phyloP scores from a whole-genome alignment of 2,888 invertebrate species.

The Watsonalla cultraria region DNA sequence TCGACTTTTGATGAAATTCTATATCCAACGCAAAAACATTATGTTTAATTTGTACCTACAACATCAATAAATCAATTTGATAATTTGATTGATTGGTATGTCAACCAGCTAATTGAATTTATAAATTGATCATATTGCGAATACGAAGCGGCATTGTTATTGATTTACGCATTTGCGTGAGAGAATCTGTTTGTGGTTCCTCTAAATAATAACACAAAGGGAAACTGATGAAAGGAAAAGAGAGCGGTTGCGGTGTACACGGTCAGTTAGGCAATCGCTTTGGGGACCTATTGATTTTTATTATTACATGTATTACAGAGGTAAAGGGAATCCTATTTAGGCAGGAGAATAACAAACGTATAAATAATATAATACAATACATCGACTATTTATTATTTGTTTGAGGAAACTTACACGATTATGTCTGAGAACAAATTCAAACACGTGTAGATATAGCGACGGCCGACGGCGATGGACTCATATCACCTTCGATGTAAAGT shows the following conservation, averaged over 20 bases:
- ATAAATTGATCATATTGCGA: slow-evolving; percentile 3
- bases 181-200: slow-evolving; percentile 25
- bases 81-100: slow-evolving; percentile 2
- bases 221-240: slow-evolving; percentile 30
- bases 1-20: no score
- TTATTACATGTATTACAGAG: slow-evolving; percentile 9
- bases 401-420: no score
- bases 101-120: slow-evolving; percentile 7
- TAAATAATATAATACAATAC: background rate
- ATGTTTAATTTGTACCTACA: no score
- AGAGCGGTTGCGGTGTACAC: slow-evolving; percentile 26
- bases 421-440: no score
- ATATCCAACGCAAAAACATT: no score
- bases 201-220: slow-evolving; percentile 37
- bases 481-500: no score
- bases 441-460: no score
- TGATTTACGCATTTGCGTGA: slow-evolving; percentile 20
- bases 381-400: no score
- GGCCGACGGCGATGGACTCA: no score
- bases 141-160: slow-evolving; percentile 12
- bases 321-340: slow-evolving; percentile 14
- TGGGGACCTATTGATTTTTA: slow-evolving; percentile 36
- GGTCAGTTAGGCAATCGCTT: slow-evolving; percentile 41
- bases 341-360: slow-evolving; percentile 3
- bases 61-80: background rate